Conservation (phyloP, 2,113 vertebrate species). For the Sylvia atricapilla region DNA sequence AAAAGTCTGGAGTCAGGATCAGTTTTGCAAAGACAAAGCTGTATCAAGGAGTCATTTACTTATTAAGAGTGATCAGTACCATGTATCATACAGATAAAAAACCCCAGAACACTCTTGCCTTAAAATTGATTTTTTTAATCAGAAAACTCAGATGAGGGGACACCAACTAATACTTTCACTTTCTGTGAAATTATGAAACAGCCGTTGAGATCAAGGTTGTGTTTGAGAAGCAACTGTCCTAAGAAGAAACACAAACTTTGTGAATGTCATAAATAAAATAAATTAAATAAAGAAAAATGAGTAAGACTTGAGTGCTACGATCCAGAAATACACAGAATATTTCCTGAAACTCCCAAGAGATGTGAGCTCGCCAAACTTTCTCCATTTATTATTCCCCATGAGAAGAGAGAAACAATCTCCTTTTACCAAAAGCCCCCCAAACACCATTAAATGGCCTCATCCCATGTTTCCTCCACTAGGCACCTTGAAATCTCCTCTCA, state of each 20-base stretch:
- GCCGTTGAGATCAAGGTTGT: neutral
- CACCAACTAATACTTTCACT: neutral
- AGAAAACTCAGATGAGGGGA: neutral
- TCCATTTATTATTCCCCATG: neutral
- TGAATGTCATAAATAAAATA: neutral
- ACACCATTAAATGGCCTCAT: neutral
- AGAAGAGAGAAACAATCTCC: neutral
- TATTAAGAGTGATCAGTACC: neutral
- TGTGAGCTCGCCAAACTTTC: neutral
- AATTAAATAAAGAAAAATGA: neutral
- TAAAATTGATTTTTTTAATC: neutral
- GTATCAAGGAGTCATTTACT: neutral
- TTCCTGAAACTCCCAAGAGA: neutral
- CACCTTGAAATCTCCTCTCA: neutral
- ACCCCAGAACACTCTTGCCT: accelerated
- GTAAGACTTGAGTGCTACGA: neutral
- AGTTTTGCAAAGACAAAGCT: neutral
- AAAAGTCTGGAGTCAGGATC: neutral
- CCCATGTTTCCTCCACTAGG: neutral
- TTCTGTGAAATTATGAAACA: neutral
- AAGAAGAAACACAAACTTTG: neutral
- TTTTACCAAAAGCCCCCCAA: neutral
- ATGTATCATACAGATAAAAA: neutral
- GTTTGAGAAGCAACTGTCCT: neutral
- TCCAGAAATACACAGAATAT: neutral